These are phyloP conservation scores for Sternarchorhynchus goeldii DNA, from an alignment of 2,797 vertebrate species.

Conservation along the genomic window DNA sequence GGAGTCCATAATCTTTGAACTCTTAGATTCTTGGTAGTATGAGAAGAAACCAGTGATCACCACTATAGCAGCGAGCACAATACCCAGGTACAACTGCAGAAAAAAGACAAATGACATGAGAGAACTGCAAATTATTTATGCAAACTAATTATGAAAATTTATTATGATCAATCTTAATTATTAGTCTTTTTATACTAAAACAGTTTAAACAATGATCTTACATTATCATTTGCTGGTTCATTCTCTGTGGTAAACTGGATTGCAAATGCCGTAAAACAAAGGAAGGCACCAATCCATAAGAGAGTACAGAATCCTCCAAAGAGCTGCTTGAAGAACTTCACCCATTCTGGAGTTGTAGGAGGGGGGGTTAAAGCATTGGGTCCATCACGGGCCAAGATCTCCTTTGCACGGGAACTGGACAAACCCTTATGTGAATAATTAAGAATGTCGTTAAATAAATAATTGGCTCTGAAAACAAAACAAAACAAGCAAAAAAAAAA, in stretches of 20 bases:
- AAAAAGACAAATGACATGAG: neutral
- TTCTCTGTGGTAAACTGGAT: constrained; percentile 83
- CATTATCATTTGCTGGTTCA: constrained; percentile 89
- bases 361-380: constrained; percentile 92
- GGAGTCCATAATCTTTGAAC: constrained; percentile 45
- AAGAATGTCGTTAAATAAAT: neutral
- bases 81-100: constrained; percentile 42
- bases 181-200: too few species aligned
- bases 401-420: constrained; percentile 80
- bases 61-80: constrained; percentile 44
- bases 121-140: too few species aligned
- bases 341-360: constrained; percentile 94
- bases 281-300: constrained; percentile 92
- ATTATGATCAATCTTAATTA: too few species aligned
- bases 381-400: constrained; percentile 89
- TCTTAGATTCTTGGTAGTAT: constrained; percentile 50
- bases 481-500: constrained; percentile 3
- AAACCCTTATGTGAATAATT: constrained; percentile 78
- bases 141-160: too few species aligned
- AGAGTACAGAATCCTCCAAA: constrained; percentile 96
- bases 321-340: constrained; percentile 95
- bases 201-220: constrained; percentile 56
- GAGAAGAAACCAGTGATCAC: constrained; percentile 47
- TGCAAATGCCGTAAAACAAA: constrained; percentile 91
- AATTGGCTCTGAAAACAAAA: neutral